Evolutionary conservation across 2,797 vertebrate species (phyloP).

Genomic region (Periophthalmus magnuspinnatus): DNA sequence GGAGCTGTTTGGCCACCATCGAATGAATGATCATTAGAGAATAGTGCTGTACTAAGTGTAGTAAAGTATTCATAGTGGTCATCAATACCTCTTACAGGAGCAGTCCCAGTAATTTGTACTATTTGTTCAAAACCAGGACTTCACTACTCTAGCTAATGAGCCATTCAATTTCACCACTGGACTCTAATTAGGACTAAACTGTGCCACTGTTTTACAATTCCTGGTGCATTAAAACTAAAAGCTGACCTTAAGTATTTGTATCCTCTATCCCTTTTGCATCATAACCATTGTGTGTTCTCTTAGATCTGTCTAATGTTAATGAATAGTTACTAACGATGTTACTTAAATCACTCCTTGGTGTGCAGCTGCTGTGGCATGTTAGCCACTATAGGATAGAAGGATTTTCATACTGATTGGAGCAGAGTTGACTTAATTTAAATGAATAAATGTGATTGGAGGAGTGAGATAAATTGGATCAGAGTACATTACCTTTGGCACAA

Average conservation of each 20-base stretch:
- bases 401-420: constrained; percentile 49
- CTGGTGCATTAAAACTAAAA: constrained; percentile 9
- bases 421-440: constrained; percentile 57
- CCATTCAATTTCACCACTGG: constrained; percentile 22
- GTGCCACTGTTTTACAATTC: constrained; percentile 13
- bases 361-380: constrained; percentile 39
- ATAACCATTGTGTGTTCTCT: constrained; percentile 35
- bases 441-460: constrained; percentile 52
- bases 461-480: constrained; percentile 55
- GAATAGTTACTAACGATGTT: constrained; percentile 56
- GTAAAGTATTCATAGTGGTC: constrained; percentile 15
- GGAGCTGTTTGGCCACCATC: constrained; percentile 11
- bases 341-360: constrained; percentile 50
- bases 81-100: constrained; percentile 37
- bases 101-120: constrained; percentile 15
- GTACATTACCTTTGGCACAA: constrained; percentile 45
- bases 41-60: constrained; percentile 18
- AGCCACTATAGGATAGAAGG: constrained; percentile 46
- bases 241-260: constrained; percentile 19
- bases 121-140: constrained; percentile 37
- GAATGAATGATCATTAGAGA: constrained; percentile 36
- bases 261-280: constrained; percentile 21
- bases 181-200: constrained; percentile 34
- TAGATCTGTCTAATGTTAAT: constrained; percentile 55
- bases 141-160: constrained; percentile 31